Evolutionary conservation across 2,888 invertebrate genomes (phyloP), one percentile per base, ranked within the genome.

Genomic region (Pemphredon lugubris): DNA sequence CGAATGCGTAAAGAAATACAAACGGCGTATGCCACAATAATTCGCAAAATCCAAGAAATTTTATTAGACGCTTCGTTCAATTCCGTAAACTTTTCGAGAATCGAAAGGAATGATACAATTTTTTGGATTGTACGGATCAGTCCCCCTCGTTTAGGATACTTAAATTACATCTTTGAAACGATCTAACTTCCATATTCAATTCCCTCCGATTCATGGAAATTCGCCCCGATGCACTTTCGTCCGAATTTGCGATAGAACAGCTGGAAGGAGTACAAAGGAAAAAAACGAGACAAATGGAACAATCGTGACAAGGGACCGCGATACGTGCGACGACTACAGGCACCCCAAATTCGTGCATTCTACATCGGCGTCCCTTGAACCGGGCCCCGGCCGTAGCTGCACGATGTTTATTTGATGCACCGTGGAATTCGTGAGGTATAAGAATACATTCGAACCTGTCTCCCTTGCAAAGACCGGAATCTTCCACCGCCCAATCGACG

Each of bases 401-500:
- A 16, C 47, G 34, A 48, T 48, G 20, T 55, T 51, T 65, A 58
- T 64, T 64, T 20, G 26, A 54, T 66, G 67, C 18, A 26, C 26
- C 30, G 16, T 32, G 44, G 42, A 61, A 69, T 45, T 66, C 39
- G 2, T 11, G 14, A 26, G 11, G 9, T 37, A 63, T 37, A 5
- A 32, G 4, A 57, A 32, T 54, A 37, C 9, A 40, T 44, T 75
- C 83, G 77, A 66, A 94, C 94, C 94, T 92, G 91, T 97, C 97
- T 34, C 95, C 96, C 82, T 94, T 93, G 81, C 92, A 93, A 48
- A 97, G 90, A 1, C 93, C 93, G 39, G 94, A 93, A 78, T 95
- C 94, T 81, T 96, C 96, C 3, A 94, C 91, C 0, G 95, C 94
- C 96, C 97, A 96, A 78, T 96, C 96, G 37, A 97, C 92, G 87